Conservation (phyloP, 2,113 vertebrate species). For the Centrocercus urophasianus region DNA sequence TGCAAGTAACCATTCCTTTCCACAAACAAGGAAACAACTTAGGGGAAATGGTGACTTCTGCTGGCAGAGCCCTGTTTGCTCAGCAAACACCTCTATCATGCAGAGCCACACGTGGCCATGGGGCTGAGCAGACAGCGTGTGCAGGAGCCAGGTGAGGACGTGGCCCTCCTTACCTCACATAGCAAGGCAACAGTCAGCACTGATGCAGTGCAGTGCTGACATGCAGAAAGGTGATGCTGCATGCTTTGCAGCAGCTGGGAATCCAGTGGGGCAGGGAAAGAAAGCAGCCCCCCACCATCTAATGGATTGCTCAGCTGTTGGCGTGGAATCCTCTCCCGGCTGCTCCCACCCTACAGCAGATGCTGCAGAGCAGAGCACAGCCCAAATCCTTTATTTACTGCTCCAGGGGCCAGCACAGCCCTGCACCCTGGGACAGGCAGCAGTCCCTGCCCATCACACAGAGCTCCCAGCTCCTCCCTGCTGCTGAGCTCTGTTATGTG, state of each 20-base stretch:
- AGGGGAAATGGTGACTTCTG: neutral
- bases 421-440: neutral
- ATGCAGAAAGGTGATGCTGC: rapidly evolving
- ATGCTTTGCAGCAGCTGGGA: slow-evolving; percentile 6
- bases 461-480: neutral
- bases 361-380: neutral
- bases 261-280: neutral
- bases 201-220: neutral
- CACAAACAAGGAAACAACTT: neutral
- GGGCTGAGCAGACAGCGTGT: neutral
- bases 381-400: neutral
- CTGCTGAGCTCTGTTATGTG: neutral
- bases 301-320: neutral
- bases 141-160: neutral
- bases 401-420: rapidly evolving
- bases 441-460: too few species aligned
- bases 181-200: neutral
- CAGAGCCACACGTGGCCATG: rapidly evolving
- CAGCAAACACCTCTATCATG: neutral
- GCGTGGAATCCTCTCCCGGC: neutral
- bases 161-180: neutral
- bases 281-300: neutral
- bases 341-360: neutral
- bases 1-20: neutral
- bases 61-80: neutral